phyloP scores from a whole-genome alignment of 2,888 invertebrate genomes.

The Deroplatys truncata region DNA sequence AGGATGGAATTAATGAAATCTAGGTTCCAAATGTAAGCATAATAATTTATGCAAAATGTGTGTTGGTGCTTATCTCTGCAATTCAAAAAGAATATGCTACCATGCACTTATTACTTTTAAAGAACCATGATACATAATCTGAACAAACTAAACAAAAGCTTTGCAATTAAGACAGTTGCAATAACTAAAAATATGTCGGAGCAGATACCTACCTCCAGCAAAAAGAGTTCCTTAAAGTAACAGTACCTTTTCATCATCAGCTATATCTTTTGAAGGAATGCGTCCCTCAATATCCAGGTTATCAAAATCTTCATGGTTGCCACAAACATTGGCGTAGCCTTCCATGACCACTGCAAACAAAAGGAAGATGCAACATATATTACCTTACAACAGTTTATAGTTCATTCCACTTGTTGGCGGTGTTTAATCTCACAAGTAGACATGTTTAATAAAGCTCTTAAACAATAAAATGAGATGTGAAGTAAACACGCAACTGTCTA shows the following conservation, averaged over 20 bases:
- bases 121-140: not conserved
- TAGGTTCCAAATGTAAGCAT: not conserved
- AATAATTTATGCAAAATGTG: not conserved
- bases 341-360: conserved; percentile 24
- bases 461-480: not conserved
- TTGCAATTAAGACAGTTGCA: not conserved
- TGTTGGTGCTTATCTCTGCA: not conserved
- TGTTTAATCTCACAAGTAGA: not conserved
- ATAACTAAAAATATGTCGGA: not conserved
- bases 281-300: conserved; percentile 33
- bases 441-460: not conserved
- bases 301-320: conserved; percentile 31
- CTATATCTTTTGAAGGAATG: conserved; percentile 1
- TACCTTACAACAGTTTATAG: not conserved
- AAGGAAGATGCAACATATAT: not conserved
- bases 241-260: not conserved
- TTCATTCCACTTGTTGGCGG: not conserved
- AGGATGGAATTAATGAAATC: not conserved
- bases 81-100: not conserved
- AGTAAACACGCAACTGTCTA: not conserved
- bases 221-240: not conserved
- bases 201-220: not conserved
- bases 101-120: not conserved
- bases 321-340: conserved; percentile 30
- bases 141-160: not conserved